Conservation (phyloP, 2,888 invertebrate species). For the Eupithecia centaureata region DNA sequence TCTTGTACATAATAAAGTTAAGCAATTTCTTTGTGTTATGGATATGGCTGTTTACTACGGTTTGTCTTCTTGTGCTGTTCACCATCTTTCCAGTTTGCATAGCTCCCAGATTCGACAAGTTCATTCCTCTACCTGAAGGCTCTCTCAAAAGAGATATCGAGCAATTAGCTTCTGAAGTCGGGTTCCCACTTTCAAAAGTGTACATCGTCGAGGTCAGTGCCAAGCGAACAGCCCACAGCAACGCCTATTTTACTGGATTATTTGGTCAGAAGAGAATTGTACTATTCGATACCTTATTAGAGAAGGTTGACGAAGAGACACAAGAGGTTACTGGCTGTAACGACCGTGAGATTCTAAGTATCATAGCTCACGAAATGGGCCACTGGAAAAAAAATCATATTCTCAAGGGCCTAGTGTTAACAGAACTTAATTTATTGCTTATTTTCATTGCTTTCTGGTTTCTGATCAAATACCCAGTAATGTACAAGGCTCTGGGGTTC, state of each 20-base stretch:
- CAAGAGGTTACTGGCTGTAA: slow-evolving; percentile 87
- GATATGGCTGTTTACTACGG: slow-evolving; percentile 95
- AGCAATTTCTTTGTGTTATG: slow-evolving; percentile 98
- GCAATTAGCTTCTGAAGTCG: slow-evolving; percentile 91
- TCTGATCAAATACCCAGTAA: slow-evolving; percentile 86
- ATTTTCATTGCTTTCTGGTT: slow-evolving; percentile 87
- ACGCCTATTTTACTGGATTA: slow-evolving; percentile 99
- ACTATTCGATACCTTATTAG: slow-evolving; percentile 96
- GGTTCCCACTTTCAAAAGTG: slow-evolving; percentile 96
- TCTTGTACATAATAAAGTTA: slow-evolving; percentile 91
- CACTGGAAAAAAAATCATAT: slow-evolving; percentile 98
- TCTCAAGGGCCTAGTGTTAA: slow-evolving; percentile 91
- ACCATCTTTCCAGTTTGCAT: slow-evolving; percentile 97
- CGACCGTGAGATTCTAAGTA: slow-evolving; percentile 96
- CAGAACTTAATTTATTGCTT: slow-evolving; percentile 89
- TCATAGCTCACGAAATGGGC: slow-evolving; percentile 97
- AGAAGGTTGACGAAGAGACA: slow-evolving; percentile 80
- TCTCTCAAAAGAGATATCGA: slow-evolving; percentile 93
- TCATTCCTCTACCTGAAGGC: slow-evolving; percentile 96
- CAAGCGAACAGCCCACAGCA: slow-evolving; percentile 98
- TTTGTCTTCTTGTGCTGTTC: slow-evolving; percentile 91
- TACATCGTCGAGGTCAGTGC: slow-evolving; percentile 97
- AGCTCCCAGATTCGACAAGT: slow-evolving; percentile 99
- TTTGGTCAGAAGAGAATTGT: slow-evolving; percentile 99
- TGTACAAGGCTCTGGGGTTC: slow-evolving; percentile 97